Base-by-base conservation (phyloP, 1,140 invertebrate genomes). In the Bombus waltoni region DNA sequence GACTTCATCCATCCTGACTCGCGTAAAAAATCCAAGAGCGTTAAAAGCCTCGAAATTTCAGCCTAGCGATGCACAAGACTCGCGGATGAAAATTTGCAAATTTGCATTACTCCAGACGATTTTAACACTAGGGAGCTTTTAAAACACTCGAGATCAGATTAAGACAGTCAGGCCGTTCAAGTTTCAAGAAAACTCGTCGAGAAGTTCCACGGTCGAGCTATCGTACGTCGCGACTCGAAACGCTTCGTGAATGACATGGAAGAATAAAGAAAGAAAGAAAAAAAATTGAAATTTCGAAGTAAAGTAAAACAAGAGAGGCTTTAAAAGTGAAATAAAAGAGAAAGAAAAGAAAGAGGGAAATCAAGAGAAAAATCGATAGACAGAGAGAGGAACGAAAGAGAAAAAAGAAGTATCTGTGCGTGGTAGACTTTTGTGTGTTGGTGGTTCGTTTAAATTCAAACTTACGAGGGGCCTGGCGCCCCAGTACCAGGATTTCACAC, bases 401-500 rank as follows among this genome's bases (percentile, higher is more conserved):
- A 44, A 66, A 47, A 53, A 81, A 28, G n/a, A 47, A 62, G 71
- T 62, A 85, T 79, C 70, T 72, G 80, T 81, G 83, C 72, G 35
- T 81, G 68, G 40, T 73, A 86, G 72, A 86, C 44, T 32, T 80
- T 66, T 86, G 80, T 83, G 73, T 86, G 74, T 83, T 72, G 81
- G 74, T 74, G 68, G 86, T 85, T 79, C 70, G 74, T 87, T 85
- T 74, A 70, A 78, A 74, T n/a, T 35, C 87, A 95, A 96, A 98
- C 98, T 98, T 98, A 98, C 98, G 96, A 98, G 97, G 97, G 97
- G 97, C 97, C 97, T 97, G 97, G 95, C 94, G 93, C 97, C 98
- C 97, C 97, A 98, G 97, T 98, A 98, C 98, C 98, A 98, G 96
- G 97, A 98, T 97, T 98, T 98, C 96, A 98, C 97, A 97, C 97